A percentile compares a stretch with the other conserved stretches of the same genome.
Evolutionary conservation across 2,888 invertebrate species (phyloP).

Genomic region (Ptychoptera contaminata): DNA sequence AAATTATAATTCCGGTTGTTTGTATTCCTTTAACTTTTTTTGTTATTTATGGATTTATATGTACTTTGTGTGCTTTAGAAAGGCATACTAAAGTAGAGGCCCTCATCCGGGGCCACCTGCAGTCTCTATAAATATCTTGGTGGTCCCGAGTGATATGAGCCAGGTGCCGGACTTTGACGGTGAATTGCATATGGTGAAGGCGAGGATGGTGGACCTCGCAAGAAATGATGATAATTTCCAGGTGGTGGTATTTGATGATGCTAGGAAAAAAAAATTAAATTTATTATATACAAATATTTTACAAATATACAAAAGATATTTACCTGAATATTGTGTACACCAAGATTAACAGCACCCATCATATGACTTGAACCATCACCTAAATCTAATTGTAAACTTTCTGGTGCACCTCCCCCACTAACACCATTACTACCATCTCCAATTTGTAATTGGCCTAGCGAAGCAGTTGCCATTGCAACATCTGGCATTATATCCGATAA

Average conservation of each 20-base stretch:
- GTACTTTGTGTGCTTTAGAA: conserved; percentile 20
- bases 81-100: conserved; percentile 31
- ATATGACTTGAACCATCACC: conserved; percentile 67
- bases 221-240: conserved; percentile 27
- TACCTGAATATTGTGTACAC: conserved; percentile 27
- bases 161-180: conserved; percentile 18
- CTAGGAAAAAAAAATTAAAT: conserved; percentile 12
- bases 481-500: conserved; percentile 78
- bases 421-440: conserved; percentile 12
- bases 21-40: conserved; percentile 12
- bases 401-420: conserved; percentile 22
- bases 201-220: conserved; percentile 27
- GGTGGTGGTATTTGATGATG: conserved; percentile 24
- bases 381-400: conserved; percentile 58
- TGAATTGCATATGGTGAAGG: conserved; percentile 30
- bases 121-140: conserved; percentile 32
- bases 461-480: conserved; percentile 80
- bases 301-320: not conserved
- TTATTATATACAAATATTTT: not conserved
- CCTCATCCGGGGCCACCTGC: conserved; percentile 29
- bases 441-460: conserved; percentile 49
- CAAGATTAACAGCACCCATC: conserved; percentile 24
- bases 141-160: conserved; percentile 29
- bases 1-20: not conserved
- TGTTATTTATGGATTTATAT: conserved; percentile 13